These are phyloP conservation scores for Spheniscus mendiculus DNA, from an alignment of 2,113 vertebrate species.

Conservation along the genomic window DNA sequence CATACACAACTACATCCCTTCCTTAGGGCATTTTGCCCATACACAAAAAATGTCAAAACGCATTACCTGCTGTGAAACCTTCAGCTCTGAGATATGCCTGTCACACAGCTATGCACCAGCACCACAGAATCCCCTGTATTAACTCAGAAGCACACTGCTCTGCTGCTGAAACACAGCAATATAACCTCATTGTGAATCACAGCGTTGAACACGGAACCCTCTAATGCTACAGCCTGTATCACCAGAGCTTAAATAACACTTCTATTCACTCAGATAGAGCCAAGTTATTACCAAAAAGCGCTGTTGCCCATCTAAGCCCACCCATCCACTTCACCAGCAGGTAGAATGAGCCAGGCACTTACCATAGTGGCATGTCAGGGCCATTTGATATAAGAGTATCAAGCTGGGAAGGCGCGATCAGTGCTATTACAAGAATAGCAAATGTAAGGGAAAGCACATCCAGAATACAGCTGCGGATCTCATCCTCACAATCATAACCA, in stretches of 20 bases:
- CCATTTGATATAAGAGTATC: neutral
- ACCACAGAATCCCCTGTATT: neutral
- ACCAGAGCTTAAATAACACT: neutral
- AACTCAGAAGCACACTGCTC: neutral
- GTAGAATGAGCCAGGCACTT: neutral
- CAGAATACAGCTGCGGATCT: neutral
- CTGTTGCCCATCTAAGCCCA: neutral
- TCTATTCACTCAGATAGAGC: neutral
- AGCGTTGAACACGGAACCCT: neutral
- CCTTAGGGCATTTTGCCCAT: neutral
- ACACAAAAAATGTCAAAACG: neutral
- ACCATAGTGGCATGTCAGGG: neutral
- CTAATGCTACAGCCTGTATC: neutral
- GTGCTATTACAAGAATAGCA: accelerated
- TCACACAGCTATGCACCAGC: neutral
- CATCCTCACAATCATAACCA: neutral
- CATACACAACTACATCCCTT: neutral
- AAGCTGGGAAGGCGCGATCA: neutral
- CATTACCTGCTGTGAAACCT: neutral
- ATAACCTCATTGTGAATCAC: neutral
- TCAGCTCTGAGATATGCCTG: neutral
- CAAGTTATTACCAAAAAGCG: neutral
- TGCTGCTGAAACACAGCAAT: neutral
- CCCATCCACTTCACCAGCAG: neutral
- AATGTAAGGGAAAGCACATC: neutral